Evolutionary conservation across 2,888 invertebrate genomes (phyloP).

Genomic region (Flexamia atlantica): DNA sequence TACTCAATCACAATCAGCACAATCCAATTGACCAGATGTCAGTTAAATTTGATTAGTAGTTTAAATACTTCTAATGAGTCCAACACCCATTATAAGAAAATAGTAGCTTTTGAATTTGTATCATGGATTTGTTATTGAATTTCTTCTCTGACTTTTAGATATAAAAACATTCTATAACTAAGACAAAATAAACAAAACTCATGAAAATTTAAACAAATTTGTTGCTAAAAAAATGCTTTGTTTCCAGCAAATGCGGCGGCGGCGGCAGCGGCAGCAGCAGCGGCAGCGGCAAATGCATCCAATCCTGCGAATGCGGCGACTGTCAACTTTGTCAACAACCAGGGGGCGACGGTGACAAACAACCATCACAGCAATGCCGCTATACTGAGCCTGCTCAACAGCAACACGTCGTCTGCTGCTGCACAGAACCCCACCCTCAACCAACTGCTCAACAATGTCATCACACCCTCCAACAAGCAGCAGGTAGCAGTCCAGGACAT

Average conservation of each 20-base stretch:
- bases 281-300: slow-evolving; percentile 71
- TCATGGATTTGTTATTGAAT: too few relatives aligned
- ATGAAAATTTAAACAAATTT: too few relatives aligned
- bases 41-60: too few relatives aligned
- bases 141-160: too few relatives aligned
- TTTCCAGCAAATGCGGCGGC: slow-evolving; percentile 56
- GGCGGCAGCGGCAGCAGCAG: slow-evolving; percentile 63
- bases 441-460: slow-evolving; percentile 70
- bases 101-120: too few relatives aligned
- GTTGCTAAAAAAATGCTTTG: not conserved
- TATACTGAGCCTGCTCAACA: slow-evolving; percentile 87
- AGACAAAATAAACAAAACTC: too few relatives aligned
- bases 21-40: too few relatives aligned
- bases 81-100: too few relatives aligned
- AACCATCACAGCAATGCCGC: slow-evolving; percentile 81
- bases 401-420: slow-evolving; percentile 82
- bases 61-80: too few relatives aligned
- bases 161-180: too few relatives aligned
- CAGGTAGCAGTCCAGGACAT: slow-evolving; percentile 31
- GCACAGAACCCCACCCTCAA: slow-evolving; percentile 74
- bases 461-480: slow-evolving; percentile 45
- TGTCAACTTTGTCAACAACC: slow-evolving; percentile 69
- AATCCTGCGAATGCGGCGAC: slow-evolving; percentile 74
- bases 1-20: too few relatives aligned
- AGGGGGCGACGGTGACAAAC: slow-evolving; percentile 70